Base-by-base conservation (phyloP, 2,113 vertebrate species). In the Reinhardtius hippoglossoides region DNA sequence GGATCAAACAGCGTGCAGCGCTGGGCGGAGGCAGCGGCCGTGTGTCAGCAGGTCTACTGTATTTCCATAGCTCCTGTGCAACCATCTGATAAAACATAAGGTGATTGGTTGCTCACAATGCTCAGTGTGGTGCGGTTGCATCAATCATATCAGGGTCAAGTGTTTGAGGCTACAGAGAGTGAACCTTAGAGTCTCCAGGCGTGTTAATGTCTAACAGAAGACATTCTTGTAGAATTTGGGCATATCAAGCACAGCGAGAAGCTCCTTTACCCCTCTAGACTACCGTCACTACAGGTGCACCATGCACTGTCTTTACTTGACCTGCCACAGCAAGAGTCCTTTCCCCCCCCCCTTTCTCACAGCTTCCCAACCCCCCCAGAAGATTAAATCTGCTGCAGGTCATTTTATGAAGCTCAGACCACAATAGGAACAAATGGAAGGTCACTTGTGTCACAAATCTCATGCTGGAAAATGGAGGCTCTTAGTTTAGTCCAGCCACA, bases 111-210 rank as follows among this genome's bases (percentile, higher is more conserved):
- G 62, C 55, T 42, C 40, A 42, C 12, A 13, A 12, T 13, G 40
- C 40, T 50, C 48, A 44, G 16, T 15, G 67, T 55, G 1, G 42
- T 7, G 56, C 55, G 46, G 71, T 66, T 37, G 81, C 66, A 90
- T 91, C 76, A 78, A 80, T 87, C 90, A 88, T 14, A 46, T 6
- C 70, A 46, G 58, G 80, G 75, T 91, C 75, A 78, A 74, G 80
- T 76, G 69, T 85, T 83, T 69, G 44, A 71, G 81, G 72, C 67
- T 63, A 64, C 21, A 26, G 57, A 76, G 27, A 21, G 58, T 68
- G 69, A 74, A 76, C 71, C 78, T 64, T 27, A 81, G 55, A 31
- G 59, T 74, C 80, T 81, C 74, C 76, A 27, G 67, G 56, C 24
- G 71, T 61, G 78, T 76, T 73, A 71, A 78, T 87, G 82, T 54